Conservation (phyloP, 2,888 invertebrate genomes). For the Pocota personata region DNA sequence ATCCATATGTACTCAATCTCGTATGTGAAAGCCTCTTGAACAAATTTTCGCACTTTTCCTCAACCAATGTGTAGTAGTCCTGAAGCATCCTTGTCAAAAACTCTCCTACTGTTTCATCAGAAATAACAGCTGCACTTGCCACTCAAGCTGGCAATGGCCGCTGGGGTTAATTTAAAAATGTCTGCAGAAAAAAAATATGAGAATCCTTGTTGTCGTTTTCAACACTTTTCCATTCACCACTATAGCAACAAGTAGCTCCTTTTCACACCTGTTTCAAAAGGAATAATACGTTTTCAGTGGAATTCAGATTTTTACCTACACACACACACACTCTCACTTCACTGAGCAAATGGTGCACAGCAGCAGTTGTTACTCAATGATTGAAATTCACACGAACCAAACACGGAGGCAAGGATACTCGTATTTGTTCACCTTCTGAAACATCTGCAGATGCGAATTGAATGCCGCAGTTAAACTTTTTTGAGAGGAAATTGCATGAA, state of each 20-base stretch:
- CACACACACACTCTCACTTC: background rate
- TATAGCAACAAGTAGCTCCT: conserved; percentile 65
- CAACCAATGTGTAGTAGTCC: conserved; percentile 48
- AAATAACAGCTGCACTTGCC: background rate
- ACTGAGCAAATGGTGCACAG: conserved; percentile 20
- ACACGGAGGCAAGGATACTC: conserved; percentile 13
- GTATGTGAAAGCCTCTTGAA: conserved; percentile 58
- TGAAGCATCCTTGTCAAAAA: conserved; percentile 51
- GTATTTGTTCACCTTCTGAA: conserved; percentile 19
- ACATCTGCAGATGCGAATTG: conserved; percentile 25
- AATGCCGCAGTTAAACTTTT: conserved; percentile 34
- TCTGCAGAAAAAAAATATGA: conserved; percentile 10
- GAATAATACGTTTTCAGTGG: conserved; percentile 21
- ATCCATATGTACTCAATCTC: background rate
- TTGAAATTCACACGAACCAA: conserved; percentile 43
- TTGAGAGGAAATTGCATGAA: conserved; percentile 41
- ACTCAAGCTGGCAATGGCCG: conserved; percentile 45
- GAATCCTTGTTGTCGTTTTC: conserved; percentile 23
- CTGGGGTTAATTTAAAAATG: conserved; percentile 61
- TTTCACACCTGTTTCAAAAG: conserved; percentile 63
- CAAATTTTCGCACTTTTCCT: conserved; percentile 64
- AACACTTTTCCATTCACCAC: conserved; percentile 22
- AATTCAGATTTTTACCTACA: conserved; percentile 13
- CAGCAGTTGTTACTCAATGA: conserved; percentile 20
- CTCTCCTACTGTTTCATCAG: conserved; percentile 56